These are phyloP conservation scores for Patella ulyssiponensis DNA, from an alignment of 2,888 invertebrate species.

Conservation along the genomic window DNA sequence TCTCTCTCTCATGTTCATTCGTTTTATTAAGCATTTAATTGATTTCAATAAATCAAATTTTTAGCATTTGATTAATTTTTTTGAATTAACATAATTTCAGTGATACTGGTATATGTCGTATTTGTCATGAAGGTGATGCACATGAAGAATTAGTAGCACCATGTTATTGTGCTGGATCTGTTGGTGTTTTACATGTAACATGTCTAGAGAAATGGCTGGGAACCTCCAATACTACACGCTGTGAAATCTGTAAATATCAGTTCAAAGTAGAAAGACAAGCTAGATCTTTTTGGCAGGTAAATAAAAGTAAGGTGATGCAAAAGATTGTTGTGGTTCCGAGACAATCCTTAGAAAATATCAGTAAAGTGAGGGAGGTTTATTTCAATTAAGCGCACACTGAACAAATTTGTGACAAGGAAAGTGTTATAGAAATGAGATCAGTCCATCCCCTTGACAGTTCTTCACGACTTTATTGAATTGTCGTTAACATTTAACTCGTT, in stretches of 20 bases:
- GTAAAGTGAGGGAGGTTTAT: background rate
- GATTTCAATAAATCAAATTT: too few relatives aligned
- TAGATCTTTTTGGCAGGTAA: slow-evolving; percentile 73
- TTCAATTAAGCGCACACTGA: too few relatives aligned
- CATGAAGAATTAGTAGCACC: slow-evolving; percentile 75
- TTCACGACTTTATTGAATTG: too few relatives aligned
- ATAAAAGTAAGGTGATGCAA: slow-evolving; percentile 7
- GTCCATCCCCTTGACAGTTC: too few relatives aligned
- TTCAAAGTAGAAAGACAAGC: slow-evolving; percentile 78
- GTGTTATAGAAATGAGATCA: too few relatives aligned
- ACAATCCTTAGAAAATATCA: background rate
- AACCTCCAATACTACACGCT: slow-evolving; percentile 80
- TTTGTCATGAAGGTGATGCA: slow-evolving; percentile 75
- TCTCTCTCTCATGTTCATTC: too few relatives aligned
- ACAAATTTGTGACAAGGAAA: too few relatives aligned
- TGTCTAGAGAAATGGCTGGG: slow-evolving; percentile 84
- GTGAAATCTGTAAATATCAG: slow-evolving; percentile 82
- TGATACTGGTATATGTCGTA: slow-evolving; percentile 72
- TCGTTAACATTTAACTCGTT: too few relatives aligned
- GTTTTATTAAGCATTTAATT: too few relatives aligned
- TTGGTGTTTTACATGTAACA: slow-evolving; percentile 81
- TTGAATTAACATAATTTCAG: slow-evolving; percentile 16
- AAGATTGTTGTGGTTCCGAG: background rate
- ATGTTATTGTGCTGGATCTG: slow-evolving; percentile 78
- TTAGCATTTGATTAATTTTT: too few relatives aligned